Conservation (phyloP, 2,113 vertebrate genomes). For the Hydrolagus affinis region DNA sequence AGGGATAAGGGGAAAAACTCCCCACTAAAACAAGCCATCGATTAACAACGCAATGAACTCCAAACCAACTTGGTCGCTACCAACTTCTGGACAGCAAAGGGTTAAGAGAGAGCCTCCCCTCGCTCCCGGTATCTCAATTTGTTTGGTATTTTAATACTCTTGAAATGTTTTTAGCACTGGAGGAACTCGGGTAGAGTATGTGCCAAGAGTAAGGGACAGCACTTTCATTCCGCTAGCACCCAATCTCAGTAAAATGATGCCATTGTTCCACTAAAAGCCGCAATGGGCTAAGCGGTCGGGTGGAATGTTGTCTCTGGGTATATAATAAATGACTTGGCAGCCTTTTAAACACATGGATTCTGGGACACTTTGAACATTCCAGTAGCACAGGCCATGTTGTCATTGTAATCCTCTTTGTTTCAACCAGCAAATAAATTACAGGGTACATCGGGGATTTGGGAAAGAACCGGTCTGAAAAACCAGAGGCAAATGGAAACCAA, state of each 20-base stretch:
- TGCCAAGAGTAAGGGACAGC: slow-evolving; percentile 2
- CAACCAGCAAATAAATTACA: slow-evolving; percentile 33
- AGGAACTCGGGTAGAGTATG: slow-evolving; percentile 7
- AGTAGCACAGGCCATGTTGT: slow-evolving; percentile 37
- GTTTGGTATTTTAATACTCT: slow-evolving; percentile 28
- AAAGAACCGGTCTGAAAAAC: not conserved
- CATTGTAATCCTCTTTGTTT: slow-evolving; percentile 36
- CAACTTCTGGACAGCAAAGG: not conserved
- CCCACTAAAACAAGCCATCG: no score
- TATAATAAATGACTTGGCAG: slow-evolving; percentile 38
- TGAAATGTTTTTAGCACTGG: slow-evolving; percentile 19
- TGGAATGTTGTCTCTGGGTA: slow-evolving; percentile 33
- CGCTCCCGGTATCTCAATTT: slow-evolving; percentile 1
- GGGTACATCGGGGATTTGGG: not conserved
- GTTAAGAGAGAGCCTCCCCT: slow-evolving; percentile 15
- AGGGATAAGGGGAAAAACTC: no score
- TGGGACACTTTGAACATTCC: slow-evolving; percentile 37
- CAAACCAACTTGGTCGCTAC: no score
- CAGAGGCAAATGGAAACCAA: not conserved
- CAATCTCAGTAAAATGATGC: slow-evolving; percentile 29
- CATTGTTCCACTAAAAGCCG: slow-evolving; percentile 38
- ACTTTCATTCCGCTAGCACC: slow-evolving; percentile 23
- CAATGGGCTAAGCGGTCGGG: slow-evolving; percentile 30
- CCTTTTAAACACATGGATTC: slow-evolving; percentile 30
- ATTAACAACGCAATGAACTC: no score